A percentile compares a stretch with the other conserved stretches of the same genome.
These are phyloP conservation scores for Pygathrix nemaeus DNA, from an alignment of 2,113 vertebrate species.

Conservation along the genomic window DNA sequence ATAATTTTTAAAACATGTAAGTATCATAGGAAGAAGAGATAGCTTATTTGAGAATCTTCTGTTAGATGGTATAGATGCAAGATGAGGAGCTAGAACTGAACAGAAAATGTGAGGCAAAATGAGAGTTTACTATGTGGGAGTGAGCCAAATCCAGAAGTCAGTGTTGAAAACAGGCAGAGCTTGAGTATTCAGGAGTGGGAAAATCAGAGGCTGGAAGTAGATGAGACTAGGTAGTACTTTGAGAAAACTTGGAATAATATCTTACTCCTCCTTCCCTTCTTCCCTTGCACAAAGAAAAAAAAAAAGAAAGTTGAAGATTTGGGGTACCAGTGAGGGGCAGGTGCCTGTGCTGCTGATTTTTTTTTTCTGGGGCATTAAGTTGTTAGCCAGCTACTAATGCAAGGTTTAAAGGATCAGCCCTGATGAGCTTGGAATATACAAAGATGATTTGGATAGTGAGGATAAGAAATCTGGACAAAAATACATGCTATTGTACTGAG, in stretches of 20 bases:
- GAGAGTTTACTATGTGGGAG: background rate
- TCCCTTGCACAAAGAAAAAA: background rate
- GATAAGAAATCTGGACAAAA: conserved; percentile 44
- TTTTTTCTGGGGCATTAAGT: background rate
- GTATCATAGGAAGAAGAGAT: conserved; percentile 22
- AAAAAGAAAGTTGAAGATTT: conserved; percentile 2
- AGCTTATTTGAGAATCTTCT: conserved; percentile 39
- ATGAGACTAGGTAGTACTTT: background rate
- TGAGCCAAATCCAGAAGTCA: background rate
- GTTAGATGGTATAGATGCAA: background rate
- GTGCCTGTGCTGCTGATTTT: background rate
- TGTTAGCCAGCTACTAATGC: background rate
- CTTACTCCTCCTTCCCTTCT: background rate
- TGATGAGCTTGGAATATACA: background rate
- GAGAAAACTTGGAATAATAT: background rate
- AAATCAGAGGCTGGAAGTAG: background rate
- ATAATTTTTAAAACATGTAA: background rate
- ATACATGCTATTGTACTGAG: background rate
- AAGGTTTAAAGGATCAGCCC: background rate
- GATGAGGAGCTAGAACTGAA: background rate
- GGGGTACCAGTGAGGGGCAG: background rate
- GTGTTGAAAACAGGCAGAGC: background rate
- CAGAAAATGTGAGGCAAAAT: background rate
- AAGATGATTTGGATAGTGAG: conserved; percentile 19
- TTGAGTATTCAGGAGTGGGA: background rate